These are phyloP conservation scores for Seriola aureovittata DNA, from an alignment of 2,113 vertebrate genomes.

Conservation along the genomic window DNA sequence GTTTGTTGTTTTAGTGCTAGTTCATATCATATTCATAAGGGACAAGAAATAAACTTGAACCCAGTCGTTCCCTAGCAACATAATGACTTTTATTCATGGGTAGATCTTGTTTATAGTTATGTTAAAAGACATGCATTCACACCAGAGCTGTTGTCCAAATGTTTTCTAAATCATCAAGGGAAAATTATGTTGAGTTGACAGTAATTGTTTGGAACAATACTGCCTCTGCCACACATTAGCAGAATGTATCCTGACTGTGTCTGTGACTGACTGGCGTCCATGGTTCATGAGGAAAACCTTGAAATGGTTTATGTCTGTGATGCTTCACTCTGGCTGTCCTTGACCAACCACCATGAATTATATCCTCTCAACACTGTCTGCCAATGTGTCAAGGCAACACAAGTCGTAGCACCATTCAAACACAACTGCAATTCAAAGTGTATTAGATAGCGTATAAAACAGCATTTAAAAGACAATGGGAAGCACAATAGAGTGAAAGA, in stretches of 20 bases:
- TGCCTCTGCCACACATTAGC: background rate
- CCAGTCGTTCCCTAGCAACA: constrained; percentile 47
- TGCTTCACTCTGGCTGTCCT: constrained; percentile 28
- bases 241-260: background rate
- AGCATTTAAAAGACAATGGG: background rate
- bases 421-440: constrained; percentile 10
- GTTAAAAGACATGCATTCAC: constrained; percentile 4
- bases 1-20: background rate
- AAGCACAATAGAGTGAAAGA: background rate
- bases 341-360: constrained; percentile 38
- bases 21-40: background rate
- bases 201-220: background rate
- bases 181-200: background rate
- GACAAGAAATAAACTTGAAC: constrained; percentile 24
- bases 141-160: background rate
- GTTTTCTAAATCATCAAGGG: background rate
- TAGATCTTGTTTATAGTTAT: background rate
- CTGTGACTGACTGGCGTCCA: background rate
- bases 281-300: background rate
- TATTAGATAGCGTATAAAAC: background rate
- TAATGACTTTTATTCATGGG: constrained; percentile 11
- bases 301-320: background rate
- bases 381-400: background rate
- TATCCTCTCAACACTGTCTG: background rate
- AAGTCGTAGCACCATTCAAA: background rate